Evolutionary conservation across 2,113 vertebrate genomes (phyloP), one percentile per base, ranked within the genome.

Genomic region (Typhlomys cinereus): DNA sequence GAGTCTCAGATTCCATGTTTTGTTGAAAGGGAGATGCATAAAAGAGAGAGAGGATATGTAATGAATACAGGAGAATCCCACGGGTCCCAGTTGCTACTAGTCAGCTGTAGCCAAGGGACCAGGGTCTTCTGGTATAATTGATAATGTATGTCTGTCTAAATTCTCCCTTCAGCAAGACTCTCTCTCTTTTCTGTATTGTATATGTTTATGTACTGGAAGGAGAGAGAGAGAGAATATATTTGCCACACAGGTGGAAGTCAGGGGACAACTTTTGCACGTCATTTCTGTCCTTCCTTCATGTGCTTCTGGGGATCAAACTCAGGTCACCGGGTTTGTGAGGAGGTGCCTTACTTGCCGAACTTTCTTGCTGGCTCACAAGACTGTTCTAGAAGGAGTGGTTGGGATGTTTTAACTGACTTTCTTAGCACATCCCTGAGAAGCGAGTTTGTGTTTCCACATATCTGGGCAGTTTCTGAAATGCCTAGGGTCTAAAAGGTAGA

Each of bases 1-100:
- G 67, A 57, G 52, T 81, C 50, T 93, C 39, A 79, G 62, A 54
- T 85, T n/a, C 25, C n/a, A 20, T 34, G 15, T 82, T 79, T 90
- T 83, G 21, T 90, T 85, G 48, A 79, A 79, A 80, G 79, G 83
- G 78, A 36, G 86, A 46, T 86, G 71, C 18, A 73, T 76, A 54
- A 89, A 52, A 23, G 66, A 85, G 76, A 8, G n/a, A n/a, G 62
- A 91, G 10, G 25, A 25, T 17, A 6, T 62, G 9, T 81, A 83
- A 44, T 67, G 27, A 69, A 34, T 83, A 34, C 11, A 81, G 41
- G 54, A 75, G 50, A 70, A 34, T 85, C 23, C 70, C 39, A 46
- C 48, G 21, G 39, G 44, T 80, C 25, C 54, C 17, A 73, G 5
- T 73, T 69, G 39, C n/a, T 46, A 12, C 15, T 52, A 83, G 0